Evolutionary conservation across 2,113 vertebrate genomes (phyloP).

Genomic region (Chiloscyllium plagiosum): DNA sequence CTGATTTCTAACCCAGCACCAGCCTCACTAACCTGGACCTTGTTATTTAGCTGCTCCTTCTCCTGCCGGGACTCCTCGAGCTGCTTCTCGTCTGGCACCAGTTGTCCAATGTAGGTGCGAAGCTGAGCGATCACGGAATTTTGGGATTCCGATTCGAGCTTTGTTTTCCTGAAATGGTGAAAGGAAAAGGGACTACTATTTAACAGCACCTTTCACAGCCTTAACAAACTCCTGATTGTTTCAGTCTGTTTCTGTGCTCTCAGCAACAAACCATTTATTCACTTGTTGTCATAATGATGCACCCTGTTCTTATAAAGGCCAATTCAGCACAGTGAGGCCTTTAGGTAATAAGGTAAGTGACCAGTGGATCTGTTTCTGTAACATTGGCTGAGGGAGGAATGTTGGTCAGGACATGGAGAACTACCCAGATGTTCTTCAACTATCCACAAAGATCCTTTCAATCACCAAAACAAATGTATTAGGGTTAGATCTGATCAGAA

Average conservation of each 20-base stretch:
- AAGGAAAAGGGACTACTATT: too few relatives aligned
- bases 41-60: conserved; percentile 41
- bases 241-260: not conserved
- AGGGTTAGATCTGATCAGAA: not conserved
- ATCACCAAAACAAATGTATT: too few relatives aligned
- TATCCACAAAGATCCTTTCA: too few relatives aligned
- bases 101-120: conserved; percentile 52
- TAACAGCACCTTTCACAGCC: not conserved
- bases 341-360: not conserved
- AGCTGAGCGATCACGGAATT: conserved; percentile 50
- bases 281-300: not conserved
- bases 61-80: conserved; percentile 44
- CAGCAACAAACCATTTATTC: not conserved
- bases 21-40: not conserved
- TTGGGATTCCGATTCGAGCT: conserved; percentile 48
- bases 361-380: not conserved
- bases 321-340: not conserved
- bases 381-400: not conserved
- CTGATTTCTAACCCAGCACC: not conserved
- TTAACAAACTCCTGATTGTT: not conserved
- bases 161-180: conserved; percentile 44
- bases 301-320: not conserved
- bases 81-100: conserved; percentile 41
- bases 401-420: not conserved
- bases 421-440: not conserved